phyloP scores from a whole-genome alignment of 2,113 vertebrate species.

The Plecturocebus donacophilus region DNA sequence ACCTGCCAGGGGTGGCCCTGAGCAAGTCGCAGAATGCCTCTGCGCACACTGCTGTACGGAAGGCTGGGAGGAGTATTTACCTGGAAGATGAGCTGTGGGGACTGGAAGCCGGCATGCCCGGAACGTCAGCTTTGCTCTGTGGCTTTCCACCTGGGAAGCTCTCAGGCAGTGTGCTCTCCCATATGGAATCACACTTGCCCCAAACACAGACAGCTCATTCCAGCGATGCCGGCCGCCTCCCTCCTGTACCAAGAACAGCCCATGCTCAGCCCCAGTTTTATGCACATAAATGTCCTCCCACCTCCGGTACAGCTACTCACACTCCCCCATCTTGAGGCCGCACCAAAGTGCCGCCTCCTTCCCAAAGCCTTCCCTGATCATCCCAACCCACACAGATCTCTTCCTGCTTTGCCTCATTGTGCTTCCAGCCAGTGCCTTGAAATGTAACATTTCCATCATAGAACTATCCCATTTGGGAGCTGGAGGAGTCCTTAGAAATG shows the following conservation, averaged over 20 bases:
- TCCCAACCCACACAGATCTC: constrained; percentile 13
- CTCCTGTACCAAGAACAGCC: constrained; percentile 9
- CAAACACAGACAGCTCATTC: neutral
- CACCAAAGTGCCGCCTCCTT: constrained; percentile 14
- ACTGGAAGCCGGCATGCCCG: neutral
- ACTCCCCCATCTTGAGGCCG: neutral
- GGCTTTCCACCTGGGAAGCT: neutral
- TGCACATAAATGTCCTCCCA: constrained; percentile 54
- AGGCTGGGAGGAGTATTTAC: neutral
- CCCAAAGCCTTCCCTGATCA: constrained; percentile 17
- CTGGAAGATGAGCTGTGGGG: neutral
- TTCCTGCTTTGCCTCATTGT: constrained; percentile 12
- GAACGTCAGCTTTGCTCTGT: neutral
- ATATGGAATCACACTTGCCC: neutral
- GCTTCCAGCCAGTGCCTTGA: constrained; percentile 46
- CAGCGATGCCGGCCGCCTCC: neutral
- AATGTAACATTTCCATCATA: neutral
- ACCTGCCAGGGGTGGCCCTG: neutral
- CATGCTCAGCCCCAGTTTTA: neutral
- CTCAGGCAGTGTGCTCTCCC: neutral
- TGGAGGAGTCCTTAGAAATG: neutral
- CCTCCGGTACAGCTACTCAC: neutral
- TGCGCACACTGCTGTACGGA: neutral
- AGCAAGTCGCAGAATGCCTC: neutral
- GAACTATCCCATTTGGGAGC: neutral